Base-by-base conservation (phyloP, 2,888 invertebrate genomes). In the Eristalinus sepulchralis region DNA sequence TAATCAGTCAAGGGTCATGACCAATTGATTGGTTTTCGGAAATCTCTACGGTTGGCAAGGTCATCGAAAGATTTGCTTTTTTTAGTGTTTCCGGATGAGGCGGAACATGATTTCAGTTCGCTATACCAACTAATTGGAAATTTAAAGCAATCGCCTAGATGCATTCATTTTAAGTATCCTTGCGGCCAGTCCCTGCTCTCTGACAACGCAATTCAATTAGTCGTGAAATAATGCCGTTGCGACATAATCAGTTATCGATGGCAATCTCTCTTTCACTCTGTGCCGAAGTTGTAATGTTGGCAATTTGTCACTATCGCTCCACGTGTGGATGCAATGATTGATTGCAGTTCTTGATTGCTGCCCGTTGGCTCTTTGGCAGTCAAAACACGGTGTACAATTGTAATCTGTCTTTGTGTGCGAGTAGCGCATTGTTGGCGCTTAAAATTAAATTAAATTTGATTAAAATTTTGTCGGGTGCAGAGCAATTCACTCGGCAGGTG, bases 361-460 rank as follows among this genome's bases (percentile, higher is more conserved):
- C 66, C 4, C 17, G 33, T 59, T 53, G 66, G 53, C 59, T 66
- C 27, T 60, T 77, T 77, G 68, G 55, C 73, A 78, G 78, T 86
- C 86, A 78, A 82, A 83, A 82, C 83, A 86, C 47, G 82, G 62
- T 68, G 63, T 83, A 59, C 75, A 83, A 78, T 86, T 79, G 78
- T 57, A 13, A 8, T 57, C 57, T 57, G 57, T 13, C 66, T n/a
- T 47, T 34, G 72, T 57, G 64, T 47, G 75, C 75, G 71, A 72
- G 39, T 78, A 70, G 83, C 60, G 73, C 2, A 27, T 83, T 86
- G 66, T 82, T 75, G 77, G 75, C 71, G 62, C 68, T 86, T 78
- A 67, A 79, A 86, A 83, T 79, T 66, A 72, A 86, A 86, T 86
- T 79, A 83, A 82, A 83, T 83, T 75, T 83, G 83, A 86, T 83